Evolutionary conservation across 2,113 vertebrate genomes (phyloP).

Genomic region (Callopanchax toddi): DNA sequence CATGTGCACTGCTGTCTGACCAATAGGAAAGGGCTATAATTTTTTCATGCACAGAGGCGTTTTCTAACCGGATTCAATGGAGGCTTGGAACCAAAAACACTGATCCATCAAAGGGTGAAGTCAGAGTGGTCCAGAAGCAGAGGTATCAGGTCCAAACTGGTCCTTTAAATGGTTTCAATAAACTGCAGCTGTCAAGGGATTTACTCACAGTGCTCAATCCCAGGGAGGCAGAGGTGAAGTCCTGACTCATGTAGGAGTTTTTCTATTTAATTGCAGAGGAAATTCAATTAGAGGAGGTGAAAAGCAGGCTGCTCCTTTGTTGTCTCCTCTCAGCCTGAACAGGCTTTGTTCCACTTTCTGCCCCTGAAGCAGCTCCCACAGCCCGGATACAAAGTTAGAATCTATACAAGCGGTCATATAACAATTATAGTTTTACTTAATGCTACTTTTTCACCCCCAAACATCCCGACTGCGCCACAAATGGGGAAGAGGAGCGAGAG

Average conservation of each 20-base stretch:
- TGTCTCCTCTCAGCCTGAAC: constrained; percentile 35
- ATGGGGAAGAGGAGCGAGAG: constrained; percentile 33
- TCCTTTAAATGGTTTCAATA: constrained; percentile 2
- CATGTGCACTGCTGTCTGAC: constrained; percentile 68
- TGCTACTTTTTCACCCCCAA: constrained; percentile 8
- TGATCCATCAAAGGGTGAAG: constrained; percentile 14
- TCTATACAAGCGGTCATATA: too few species aligned
- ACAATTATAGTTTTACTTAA: constrained; percentile 18
- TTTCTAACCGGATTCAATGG: constrained; percentile 60
- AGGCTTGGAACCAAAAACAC: constrained; percentile 38
- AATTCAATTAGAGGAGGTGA: constrained; percentile 17
- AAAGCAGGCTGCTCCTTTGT: constrained; percentile 49
- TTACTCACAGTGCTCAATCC: constrained; percentile 3
- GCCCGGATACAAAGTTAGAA: too few species aligned
- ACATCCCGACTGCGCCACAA: constrained; percentile 49
- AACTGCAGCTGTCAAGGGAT: constrained; percentile 4
- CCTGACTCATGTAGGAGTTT: constrained; percentile 21
- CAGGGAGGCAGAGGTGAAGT: constrained; percentile 17
- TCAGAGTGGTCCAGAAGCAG: constrained; percentile 26
- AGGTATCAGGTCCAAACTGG: not conserved
- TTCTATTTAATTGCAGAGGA: constrained; percentile 22
- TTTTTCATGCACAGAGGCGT: constrained; percentile 49
- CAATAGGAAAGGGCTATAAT: constrained; percentile 61
- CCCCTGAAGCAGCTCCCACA: constrained; percentile 1
- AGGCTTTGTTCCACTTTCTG: constrained; percentile 7